phyloP scores from a whole-genome alignment of 2,113 vertebrate species.

The Seriola quinqueradiata region DNA sequence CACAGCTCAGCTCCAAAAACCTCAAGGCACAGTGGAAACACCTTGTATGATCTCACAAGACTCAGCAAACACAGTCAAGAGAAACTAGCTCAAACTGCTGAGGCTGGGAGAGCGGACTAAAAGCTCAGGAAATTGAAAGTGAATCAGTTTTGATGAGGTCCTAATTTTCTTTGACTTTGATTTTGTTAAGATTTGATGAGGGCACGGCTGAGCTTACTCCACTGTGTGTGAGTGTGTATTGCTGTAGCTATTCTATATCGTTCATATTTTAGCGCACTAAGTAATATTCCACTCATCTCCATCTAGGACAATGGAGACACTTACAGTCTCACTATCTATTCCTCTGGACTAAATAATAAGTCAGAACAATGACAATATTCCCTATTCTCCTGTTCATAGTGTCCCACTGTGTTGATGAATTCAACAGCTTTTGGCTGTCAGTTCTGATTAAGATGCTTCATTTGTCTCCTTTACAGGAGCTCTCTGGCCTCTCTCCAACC shows the following conservation, averaged over 20 bases:
- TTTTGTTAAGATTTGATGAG: conserved; percentile 40
- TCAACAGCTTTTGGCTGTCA: conserved; percentile 54
- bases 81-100: conserved; percentile 47
- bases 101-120: conserved; percentile 24
- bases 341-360: conserved; percentile 35
- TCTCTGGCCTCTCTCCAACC: conserved; percentile 44
- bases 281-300: conserved; percentile 8
- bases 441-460: conserved; percentile 65
- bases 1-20: conserved; percentile 19
- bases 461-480: conserved; percentile 52
- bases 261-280: not conserved
- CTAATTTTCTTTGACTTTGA: conserved; percentile 54
- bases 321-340: conserved; percentile 23
- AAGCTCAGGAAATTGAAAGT: conserved; percentile 46
- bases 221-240: not conserved
- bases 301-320: conserved; percentile 37
- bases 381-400: conserved; percentile 15
- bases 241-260: not conserved
- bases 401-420: conserved; percentile 42
- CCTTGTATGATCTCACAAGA: conserved; percentile 7
- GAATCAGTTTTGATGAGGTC: conserved; percentile 65
- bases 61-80: conserved; percentile 44
- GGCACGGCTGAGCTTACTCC: not conserved
- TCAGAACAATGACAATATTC: conserved; percentile 45
- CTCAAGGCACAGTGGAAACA: conserved; percentile 15